phyloP scores from a whole-genome alignment of 2,797 vertebrate species.

The Merluccius polli region DNA sequence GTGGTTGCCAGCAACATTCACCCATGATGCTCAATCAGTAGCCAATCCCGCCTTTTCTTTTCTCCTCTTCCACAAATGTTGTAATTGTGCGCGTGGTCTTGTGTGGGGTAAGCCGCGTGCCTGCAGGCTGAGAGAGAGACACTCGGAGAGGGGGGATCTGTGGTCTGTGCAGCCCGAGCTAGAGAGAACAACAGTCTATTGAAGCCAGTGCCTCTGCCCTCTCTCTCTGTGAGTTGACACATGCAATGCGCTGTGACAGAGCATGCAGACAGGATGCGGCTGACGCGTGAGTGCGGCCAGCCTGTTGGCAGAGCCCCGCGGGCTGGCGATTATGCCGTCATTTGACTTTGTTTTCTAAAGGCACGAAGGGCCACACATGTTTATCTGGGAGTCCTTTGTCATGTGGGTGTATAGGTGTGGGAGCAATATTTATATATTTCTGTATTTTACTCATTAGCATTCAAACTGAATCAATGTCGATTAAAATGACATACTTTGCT shows the following conservation, averaged over 20 bases:
- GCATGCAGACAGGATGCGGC: constrained; percentile 50
- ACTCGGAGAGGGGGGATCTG: constrained; percentile 54
- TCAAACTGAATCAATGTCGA: neutral
- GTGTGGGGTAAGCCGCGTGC: constrained; percentile 60
- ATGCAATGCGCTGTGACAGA: constrained; percentile 55
- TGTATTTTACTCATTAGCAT: neutral
- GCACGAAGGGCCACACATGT: neutral
- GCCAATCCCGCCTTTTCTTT: constrained; percentile 57
- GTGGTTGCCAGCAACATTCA: constrained; percentile 66
- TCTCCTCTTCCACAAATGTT: constrained; percentile 24
- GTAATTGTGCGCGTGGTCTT: constrained; percentile 59
- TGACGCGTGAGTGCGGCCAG: neutral
- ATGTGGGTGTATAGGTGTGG: neutral
- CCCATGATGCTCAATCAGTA: constrained; percentile 72
- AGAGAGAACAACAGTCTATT: constrained; percentile 63
- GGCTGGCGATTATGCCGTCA: neutral
- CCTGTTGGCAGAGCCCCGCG: neutral
- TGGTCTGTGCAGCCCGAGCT: constrained; percentile 63
- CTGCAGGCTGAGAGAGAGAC: constrained; percentile 64
- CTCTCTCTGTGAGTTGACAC: constrained; percentile 59
- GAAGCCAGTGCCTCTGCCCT: constrained; percentile 57
- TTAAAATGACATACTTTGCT: neutral
- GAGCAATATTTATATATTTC: neutral
- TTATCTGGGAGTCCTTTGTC: neutral
- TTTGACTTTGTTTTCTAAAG: neutral